Percentiles rank a stretch among this genome's conserved stretches.
These are phyloP conservation scores for Cecropterus lyciades DNA, from an alignment of 1,140 invertebrate genomes.

Conservation along the genomic window DNA sequence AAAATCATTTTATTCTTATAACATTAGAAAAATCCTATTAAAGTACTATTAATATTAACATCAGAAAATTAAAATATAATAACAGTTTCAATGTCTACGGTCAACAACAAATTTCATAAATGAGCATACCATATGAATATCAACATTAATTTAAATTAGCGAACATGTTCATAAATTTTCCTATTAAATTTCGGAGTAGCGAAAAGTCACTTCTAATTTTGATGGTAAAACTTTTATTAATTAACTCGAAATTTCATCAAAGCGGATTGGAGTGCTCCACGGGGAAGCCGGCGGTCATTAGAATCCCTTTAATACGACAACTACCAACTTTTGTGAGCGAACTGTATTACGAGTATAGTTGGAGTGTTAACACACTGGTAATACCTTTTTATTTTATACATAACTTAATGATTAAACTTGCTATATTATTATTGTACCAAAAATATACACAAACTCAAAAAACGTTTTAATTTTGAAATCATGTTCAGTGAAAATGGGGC, in stretches of 20 bases:
- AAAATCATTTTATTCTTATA: too few relatives aligned
- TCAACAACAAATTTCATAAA: neutral
- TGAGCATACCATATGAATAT: neutral
- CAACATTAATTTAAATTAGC: neutral
- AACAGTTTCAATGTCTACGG: neutral
- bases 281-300: slow-evolving; percentile 19
- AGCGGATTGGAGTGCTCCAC: slow-evolving; percentile 20
- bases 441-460: too few relatives aligned
- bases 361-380: slow-evolving; percentile 13
- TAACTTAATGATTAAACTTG: neutral
- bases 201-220: slow-evolving; percentile 24
- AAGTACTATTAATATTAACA: too few relatives aligned
- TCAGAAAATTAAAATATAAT: neutral
- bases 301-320: slow-evolving; percentile 29
- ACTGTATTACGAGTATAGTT: slow-evolving; percentile 15
- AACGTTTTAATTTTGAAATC: too few relatives aligned
- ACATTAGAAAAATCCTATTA: too few relatives aligned
- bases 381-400: neutral
- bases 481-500: too few relatives aligned
- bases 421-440: too few relatives aligned
- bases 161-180: slow-evolving; percentile 20
- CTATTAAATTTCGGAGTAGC: slow-evolving; percentile 16
- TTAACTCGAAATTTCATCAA: slow-evolving; percentile 34
- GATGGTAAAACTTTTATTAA: slow-evolving; percentile 32
- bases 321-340: slow-evolving; percentile 24